phyloP scores from a whole-genome alignment of 2,113 vertebrate genomes.

The Elaphurus davidianus region DNA sequence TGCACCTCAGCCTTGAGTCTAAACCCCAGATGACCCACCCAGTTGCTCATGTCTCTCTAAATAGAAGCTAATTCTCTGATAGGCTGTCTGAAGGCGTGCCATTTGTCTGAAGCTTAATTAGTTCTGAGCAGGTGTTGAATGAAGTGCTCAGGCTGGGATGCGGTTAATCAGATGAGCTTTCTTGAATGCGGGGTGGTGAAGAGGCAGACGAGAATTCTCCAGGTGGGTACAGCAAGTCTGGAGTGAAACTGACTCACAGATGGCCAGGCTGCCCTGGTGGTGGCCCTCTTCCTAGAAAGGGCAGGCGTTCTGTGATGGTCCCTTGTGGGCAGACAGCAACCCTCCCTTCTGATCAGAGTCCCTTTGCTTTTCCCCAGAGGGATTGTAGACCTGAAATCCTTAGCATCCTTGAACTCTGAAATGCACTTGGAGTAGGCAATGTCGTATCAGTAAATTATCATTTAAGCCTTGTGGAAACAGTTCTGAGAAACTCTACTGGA shows the following conservation, averaged over 20 bases:
- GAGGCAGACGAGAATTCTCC: not conserved
- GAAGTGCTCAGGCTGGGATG: not conserved
- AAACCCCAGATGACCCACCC: not conserved
- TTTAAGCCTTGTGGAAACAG: not conserved
- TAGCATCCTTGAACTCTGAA: not conserved
- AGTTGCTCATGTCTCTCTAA: not conserved
- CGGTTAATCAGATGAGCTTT: not conserved
- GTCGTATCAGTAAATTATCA: not conserved
- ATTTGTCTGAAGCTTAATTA: slow-evolving; percentile 31
- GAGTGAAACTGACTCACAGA: not conserved
- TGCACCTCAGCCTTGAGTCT: not conserved
- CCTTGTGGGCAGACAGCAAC: accelerated
- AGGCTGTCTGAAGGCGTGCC: not conserved
- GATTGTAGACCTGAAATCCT: not conserved
- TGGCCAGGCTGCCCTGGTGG: accelerated
- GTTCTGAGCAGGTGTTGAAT: slow-evolving; percentile 20
- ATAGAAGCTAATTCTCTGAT: not conserved
- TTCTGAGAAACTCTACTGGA: slow-evolving; percentile 22
- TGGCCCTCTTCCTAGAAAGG: not conserved
- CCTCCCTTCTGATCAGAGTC: accelerated
- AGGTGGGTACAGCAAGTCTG: not conserved
- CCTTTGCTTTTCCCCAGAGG: no score
- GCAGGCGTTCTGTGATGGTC: accelerated
- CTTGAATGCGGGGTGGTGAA: not conserved
- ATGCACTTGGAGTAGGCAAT: not conserved